These are phyloP conservation scores for Lissocephala sabroskyi DNA, from an alignment of 2,888 invertebrate genomes.

Conservation along the genomic window DNA sequence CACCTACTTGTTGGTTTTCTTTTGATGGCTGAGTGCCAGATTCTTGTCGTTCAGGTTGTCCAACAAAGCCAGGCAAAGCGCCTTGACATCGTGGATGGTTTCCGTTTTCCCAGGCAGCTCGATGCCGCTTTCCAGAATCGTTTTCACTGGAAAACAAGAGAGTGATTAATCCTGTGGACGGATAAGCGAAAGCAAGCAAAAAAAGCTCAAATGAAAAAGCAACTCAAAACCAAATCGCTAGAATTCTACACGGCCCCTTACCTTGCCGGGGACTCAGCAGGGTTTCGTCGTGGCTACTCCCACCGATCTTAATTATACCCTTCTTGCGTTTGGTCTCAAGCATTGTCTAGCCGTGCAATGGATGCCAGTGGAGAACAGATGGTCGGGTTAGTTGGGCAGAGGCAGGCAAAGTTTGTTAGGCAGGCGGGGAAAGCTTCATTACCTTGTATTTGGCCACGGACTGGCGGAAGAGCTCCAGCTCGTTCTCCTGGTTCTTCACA, in stretches of 20 bases:
- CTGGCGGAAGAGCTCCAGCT: slow-evolving; percentile 83
- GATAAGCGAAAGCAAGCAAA: slow-evolving; percentile 11
- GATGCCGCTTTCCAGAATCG: slow-evolving; percentile 80
- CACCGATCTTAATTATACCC: slow-evolving; percentile 80
- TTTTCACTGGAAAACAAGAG: slow-evolving; percentile 76
- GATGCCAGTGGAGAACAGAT: neutral
- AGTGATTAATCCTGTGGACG: slow-evolving; percentile 14
- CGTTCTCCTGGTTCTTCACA: slow-evolving; percentile 84
- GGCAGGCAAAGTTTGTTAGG: too few relatives aligned
- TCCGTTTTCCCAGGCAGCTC: slow-evolving; percentile 77
- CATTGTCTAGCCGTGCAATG: slow-evolving; percentile 74
- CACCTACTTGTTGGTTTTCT: slow-evolving; percentile 86
- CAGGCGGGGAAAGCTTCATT: too few relatives aligned
- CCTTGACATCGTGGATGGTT: slow-evolving; percentile 83
- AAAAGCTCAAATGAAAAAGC: neutral
- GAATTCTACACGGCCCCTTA: slow-evolving; percentile 68
- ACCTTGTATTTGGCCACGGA: slow-evolving; percentile 85
- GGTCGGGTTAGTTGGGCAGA: slow-evolving; percentile 1
- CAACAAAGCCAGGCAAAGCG: slow-evolving; percentile 83
- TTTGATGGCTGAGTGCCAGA: slow-evolving; percentile 86
- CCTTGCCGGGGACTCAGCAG: slow-evolving; percentile 89
- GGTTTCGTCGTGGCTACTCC: slow-evolving; percentile 77
- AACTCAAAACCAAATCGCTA: too few relatives aligned
- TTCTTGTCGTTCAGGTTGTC: slow-evolving; percentile 91
- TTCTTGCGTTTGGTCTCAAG: slow-evolving; percentile 82